Conservation (phyloP, 2,113 vertebrate genomes). For the Cyanoderma ruficeps region DNA sequence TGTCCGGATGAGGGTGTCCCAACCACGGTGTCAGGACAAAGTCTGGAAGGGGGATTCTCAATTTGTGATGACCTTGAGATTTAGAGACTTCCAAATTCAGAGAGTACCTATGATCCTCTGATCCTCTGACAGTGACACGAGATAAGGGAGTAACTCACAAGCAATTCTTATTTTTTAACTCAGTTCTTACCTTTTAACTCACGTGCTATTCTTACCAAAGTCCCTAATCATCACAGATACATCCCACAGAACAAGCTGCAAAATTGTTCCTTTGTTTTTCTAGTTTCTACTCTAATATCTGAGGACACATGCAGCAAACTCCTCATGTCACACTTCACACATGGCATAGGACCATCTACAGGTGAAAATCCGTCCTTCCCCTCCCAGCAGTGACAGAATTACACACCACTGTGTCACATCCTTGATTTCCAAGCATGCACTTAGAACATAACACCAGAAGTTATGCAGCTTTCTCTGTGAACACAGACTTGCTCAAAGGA, state of each 20-base stretch:
- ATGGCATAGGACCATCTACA: background rate
- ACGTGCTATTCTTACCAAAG: background rate
- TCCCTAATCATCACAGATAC: background rate
- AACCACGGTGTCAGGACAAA: background rate
- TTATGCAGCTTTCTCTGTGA: background rate
- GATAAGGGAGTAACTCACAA: background rate
- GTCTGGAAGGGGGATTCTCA: background rate
- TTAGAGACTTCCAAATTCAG: background rate
- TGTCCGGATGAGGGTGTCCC: background rate
- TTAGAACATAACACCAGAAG: background rate
- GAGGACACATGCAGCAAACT: background rate
- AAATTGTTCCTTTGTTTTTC: background rate
- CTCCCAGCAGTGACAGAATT: background rate
- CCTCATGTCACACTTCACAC: background rate
- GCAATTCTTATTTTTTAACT: background rate
- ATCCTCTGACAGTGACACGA: background rate
- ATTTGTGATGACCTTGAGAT: background rate
- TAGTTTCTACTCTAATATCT: background rate
- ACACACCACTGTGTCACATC: accelerated
- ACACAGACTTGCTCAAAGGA: background rate
- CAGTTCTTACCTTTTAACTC: background rate
- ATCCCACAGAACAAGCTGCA: background rate
- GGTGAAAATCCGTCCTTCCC: background rate
- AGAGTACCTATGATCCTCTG: background rate
- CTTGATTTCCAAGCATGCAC: background rate